phyloP scores from a whole-genome alignment of 2,113 vertebrate species.

The Micromys minutus region DNA sequence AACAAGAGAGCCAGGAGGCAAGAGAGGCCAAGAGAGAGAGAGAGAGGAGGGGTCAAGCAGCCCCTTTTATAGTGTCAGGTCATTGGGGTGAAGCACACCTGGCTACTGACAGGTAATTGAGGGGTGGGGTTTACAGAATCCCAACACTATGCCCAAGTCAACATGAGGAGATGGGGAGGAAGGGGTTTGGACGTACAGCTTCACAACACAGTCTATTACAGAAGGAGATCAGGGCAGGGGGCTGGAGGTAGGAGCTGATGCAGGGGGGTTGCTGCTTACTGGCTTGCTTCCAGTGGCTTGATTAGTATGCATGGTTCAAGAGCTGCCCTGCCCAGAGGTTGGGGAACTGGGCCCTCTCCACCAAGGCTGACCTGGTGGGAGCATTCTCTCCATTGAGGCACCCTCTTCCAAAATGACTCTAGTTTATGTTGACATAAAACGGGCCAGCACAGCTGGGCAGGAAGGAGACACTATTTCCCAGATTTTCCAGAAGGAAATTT shows the following conservation, averaged over 20 bases:
- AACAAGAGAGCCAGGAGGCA: too few relatives aligned
- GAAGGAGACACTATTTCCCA: background rate
- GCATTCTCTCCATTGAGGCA: background rate
- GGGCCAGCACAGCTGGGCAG: background rate
- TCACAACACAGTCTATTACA: background rate
- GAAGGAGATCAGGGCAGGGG: background rate
- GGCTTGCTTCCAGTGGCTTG: background rate
- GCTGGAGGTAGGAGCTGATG: background rate
- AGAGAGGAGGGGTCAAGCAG: too few relatives aligned
- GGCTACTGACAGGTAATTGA: too few relatives aligned
- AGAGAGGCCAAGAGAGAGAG: too few relatives aligned
- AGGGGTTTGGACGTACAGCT: background rate
- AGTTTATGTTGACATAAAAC: background rate
- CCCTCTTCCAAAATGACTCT: background rate
- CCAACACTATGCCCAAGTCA: too few relatives aligned
- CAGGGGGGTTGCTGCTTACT: background rate
- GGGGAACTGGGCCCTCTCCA: background rate
- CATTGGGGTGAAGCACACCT: too few relatives aligned
- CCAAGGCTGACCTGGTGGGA: too few relatives aligned
- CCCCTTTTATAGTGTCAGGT: too few relatives aligned
- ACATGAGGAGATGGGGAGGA: background rate
- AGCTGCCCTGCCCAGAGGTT: background rate
- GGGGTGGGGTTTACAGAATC: too few relatives aligned
- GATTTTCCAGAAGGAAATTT: constrained; percentile 22
- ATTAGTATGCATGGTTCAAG: background rate